phyloP scores from a whole-genome alignment of 1,140 invertebrate species.

The Oppia nitens region DNA sequence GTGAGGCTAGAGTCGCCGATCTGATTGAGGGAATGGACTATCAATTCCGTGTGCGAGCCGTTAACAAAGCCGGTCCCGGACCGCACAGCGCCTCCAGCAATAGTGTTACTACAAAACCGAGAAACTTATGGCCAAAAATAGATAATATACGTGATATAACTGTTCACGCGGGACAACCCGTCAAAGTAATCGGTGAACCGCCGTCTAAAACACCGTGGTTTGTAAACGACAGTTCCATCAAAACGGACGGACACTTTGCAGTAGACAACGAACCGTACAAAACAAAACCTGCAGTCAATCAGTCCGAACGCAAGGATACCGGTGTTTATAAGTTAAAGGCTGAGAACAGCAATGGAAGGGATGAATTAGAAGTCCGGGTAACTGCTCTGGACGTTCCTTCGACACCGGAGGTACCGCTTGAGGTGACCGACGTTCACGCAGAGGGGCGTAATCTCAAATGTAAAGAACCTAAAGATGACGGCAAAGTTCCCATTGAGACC shows the following conservation, averaged over 20 bases:
- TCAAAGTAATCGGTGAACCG: conserved; percentile 86
- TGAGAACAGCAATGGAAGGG: conserved; percentile 33
- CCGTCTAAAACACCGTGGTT: conserved; percentile 71
- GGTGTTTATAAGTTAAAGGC: conserved; percentile 73
- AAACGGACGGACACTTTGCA: conserved; percentile 61
- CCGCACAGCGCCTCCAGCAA: conserved; percentile 86
- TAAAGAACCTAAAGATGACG: conserved; percentile 78
- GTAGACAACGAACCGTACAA: conserved; percentile 85
- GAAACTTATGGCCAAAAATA: conserved; percentile 70
- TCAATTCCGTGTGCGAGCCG: conserved; percentile 81
- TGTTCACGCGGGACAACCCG: conserved; percentile 53
- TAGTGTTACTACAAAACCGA: conserved; percentile 81
- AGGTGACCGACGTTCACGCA: conserved; percentile 78
- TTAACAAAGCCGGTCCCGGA: conserved; percentile 88
- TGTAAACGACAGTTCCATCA: conserved; percentile 35
- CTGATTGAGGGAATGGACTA: conserved; percentile 81
- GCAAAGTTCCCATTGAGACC: conserved; percentile 77
- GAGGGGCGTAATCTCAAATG: conserved; percentile 82
- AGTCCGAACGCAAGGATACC: conserved; percentile 70
- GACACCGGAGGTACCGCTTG: conserved; percentile 61
- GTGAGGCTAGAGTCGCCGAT: conserved; percentile 68
- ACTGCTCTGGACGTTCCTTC: conserved; percentile 55
- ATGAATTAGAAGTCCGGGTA: conserved; percentile 26
- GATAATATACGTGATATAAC: conserved; percentile 46
- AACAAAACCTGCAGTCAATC: conserved; percentile 81